Percentiles rank a stretch among this genome's conserved stretches.
Evolutionary conservation across 2,797 vertebrate species (phyloP).

Genomic region (Eremophila alpestris): DNA sequence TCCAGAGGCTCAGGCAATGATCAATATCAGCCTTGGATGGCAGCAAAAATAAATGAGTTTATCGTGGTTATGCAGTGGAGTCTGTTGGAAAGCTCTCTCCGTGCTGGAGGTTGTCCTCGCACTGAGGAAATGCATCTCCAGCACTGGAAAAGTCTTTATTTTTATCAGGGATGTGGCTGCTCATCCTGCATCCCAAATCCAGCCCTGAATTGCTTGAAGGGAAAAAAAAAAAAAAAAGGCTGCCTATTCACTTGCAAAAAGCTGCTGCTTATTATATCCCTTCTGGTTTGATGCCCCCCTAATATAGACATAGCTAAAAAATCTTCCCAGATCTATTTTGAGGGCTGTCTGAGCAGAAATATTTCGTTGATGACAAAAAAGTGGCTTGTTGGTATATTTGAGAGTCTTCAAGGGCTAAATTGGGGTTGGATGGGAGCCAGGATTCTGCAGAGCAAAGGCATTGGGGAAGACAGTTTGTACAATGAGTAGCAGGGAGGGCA

Average conservation of each 20-base stretch:
- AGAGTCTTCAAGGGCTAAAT: constrained; percentile 43
- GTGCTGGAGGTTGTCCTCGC: background rate
- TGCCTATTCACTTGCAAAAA: background rate
- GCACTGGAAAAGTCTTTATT: background rate
- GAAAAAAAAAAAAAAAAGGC: background rate
- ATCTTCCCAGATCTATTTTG: constrained; percentile 65
- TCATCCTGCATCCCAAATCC: background rate
- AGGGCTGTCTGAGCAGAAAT: constrained; percentile 30
- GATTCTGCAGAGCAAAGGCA: background rate
- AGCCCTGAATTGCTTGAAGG: background rate
- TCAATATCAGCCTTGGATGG: background rate
- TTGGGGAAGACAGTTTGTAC: background rate
- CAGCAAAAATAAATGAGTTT: background rate
- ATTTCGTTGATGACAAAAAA: constrained; percentile 46
- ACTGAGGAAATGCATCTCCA: background rate
- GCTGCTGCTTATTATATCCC: constrained; percentile 40
- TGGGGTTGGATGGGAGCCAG: constrained; percentile 23
- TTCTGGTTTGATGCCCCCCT: background rate
- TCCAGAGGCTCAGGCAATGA: background rate
- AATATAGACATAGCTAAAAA: constrained; percentile 29
- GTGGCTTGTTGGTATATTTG: constrained; percentile 26
- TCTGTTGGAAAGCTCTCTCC: background rate
- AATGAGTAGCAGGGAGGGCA: background rate
- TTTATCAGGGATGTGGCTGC: background rate
- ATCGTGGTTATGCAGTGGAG: background rate